A percentile compares a stretch with the other conserved stretches of the same genome.
phyloP scores from a whole-genome alignment of 2,113 vertebrate species.

The Dasyornis broadbenti region DNA sequence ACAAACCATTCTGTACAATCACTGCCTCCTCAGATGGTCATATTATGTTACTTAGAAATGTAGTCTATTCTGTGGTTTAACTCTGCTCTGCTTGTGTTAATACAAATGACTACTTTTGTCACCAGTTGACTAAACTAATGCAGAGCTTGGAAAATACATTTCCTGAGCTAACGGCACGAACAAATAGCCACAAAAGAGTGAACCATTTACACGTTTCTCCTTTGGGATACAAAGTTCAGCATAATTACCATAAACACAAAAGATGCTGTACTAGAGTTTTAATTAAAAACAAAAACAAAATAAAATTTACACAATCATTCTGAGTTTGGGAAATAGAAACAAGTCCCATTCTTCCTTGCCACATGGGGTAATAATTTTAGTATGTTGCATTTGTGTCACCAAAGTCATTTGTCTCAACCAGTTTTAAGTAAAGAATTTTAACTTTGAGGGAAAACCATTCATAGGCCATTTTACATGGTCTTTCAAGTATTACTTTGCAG shows the following conservation, averaged over 20 bases:
- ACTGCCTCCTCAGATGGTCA: neutral
- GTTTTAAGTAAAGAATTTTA: neutral
- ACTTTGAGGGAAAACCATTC: neutral
- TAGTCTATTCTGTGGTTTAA: neutral
- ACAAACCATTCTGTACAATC: neutral
- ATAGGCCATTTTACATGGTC: neutral
- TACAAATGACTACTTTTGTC: conserved; percentile 1
- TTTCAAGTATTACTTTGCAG: neutral
- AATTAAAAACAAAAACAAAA: conserved; percentile 53
- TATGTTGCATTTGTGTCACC: neutral
- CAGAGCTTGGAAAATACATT: conserved; percentile 30
- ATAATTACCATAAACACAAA: conserved; percentile 34
- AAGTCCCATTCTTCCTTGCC: neutral
- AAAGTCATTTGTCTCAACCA: neutral
- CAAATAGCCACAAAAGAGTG: conserved; percentile 30
- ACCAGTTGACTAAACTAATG: neutral
- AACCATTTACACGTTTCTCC: conserved; percentile 33
- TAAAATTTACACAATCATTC: neutral
- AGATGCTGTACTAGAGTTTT: neutral
- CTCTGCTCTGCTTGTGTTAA: neutral
- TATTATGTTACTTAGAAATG: neutral
- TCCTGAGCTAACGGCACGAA: conserved; percentile 26
- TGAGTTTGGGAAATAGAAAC: conserved; percentile 11
- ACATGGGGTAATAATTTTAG: neutral
- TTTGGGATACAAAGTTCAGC: conserved; percentile 33